These are phyloP conservation scores for Ichneumoninae sp. DNA, from an alignment of 2,888 invertebrate genomes.

Conservation along the genomic window DNA sequence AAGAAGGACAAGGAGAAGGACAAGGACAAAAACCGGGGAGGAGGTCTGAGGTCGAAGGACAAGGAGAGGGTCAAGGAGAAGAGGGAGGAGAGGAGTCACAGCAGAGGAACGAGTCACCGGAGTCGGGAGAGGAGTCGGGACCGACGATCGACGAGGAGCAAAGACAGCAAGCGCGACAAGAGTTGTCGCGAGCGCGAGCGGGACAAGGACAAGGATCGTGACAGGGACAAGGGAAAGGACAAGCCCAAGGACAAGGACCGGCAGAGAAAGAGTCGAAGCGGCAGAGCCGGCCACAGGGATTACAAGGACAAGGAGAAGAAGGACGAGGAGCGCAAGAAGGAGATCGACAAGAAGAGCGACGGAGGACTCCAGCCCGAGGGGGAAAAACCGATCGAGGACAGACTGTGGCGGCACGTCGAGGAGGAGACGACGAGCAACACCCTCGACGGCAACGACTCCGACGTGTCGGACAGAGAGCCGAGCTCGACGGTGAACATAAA, in stretches of 20 bases:
- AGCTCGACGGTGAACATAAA: conserved; percentile 91
- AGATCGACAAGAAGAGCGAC: conserved; percentile 69
- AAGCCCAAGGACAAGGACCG: conserved; percentile 74
- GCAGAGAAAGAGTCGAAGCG: conserved; percentile 71
- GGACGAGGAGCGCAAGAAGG: conserved; percentile 67
- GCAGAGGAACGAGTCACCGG: conserved; percentile 73
- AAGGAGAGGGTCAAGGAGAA: conserved; percentile 72
- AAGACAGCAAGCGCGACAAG: conserved; percentile 70
- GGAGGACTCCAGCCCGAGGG: conserved; percentile 43
- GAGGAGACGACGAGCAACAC: conserved; percentile 81
- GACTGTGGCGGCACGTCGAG: conserved; percentile 85
- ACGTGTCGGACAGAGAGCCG: conserved; percentile 89
- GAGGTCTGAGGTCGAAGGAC: conserved; percentile 76
- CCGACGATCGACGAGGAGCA: conserved; percentile 71
- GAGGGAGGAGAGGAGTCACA: conserved; percentile 72
- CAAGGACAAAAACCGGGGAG: conserved; percentile 78
- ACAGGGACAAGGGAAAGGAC: conserved; percentile 72
- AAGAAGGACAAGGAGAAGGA: conserved; percentile 79
- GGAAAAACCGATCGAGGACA: conserved; percentile 84
- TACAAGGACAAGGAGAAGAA: conserved; percentile 74
- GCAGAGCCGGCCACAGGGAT: conserved; percentile 69
- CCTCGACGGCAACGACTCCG: conserved; percentile 81
- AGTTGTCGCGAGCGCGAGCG: conserved; percentile 72
- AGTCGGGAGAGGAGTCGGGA: conserved; percentile 78
- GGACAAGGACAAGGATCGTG: conserved; percentile 75